phyloP scores from a whole-genome alignment of 2,888 invertebrate genomes.

The Torymus tubicola region DNA sequence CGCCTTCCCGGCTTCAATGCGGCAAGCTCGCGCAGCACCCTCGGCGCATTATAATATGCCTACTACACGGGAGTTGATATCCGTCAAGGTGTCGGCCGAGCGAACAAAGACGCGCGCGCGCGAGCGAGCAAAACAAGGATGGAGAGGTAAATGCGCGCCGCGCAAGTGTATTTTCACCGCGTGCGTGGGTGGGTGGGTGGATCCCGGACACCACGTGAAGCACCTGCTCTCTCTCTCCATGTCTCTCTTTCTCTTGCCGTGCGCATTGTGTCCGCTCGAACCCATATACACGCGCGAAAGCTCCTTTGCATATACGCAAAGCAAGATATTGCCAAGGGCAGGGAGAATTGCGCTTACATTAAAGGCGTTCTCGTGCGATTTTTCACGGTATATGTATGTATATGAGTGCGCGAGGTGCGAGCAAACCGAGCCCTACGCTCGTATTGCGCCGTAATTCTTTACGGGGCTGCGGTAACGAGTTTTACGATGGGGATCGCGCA shows the following conservation, averaged over 20 bases:
- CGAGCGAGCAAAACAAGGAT: conserved; percentile 5
- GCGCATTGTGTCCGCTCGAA: conserved; percentile 1
- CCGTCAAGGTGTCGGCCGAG: conserved; percentile 38
- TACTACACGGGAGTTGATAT: conserved; percentile 36
- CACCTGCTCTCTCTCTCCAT: conserved; percentile 22
- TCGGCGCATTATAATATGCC: not conserved
- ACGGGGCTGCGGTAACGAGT: conserved; percentile 21
- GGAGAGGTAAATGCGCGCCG: not conserved
- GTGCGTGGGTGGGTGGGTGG: conserved; percentile 7
- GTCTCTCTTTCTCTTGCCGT: not conserved
- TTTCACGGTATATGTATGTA: conserved; percentile 13
- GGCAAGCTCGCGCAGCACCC: not conserved
- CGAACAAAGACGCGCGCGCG: not conserved
- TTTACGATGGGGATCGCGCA: not conserved
- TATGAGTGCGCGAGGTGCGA: not conserved
- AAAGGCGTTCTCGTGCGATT: conserved; percentile 32
- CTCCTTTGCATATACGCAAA: conserved; percentile 31
- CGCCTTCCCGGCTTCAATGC: not conserved
- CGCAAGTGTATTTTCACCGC: conserved; percentile 7
- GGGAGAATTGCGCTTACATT: conserved; percentile 19
- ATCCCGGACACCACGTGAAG: not conserved
- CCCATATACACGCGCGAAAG: conserved; percentile 6
- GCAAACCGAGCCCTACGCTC: not conserved
- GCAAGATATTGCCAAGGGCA: conserved; percentile 32
- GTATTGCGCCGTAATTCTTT: not conserved